Conservation (phyloP, 2,888 invertebrate species). For the Euclidia mi region DNA sequence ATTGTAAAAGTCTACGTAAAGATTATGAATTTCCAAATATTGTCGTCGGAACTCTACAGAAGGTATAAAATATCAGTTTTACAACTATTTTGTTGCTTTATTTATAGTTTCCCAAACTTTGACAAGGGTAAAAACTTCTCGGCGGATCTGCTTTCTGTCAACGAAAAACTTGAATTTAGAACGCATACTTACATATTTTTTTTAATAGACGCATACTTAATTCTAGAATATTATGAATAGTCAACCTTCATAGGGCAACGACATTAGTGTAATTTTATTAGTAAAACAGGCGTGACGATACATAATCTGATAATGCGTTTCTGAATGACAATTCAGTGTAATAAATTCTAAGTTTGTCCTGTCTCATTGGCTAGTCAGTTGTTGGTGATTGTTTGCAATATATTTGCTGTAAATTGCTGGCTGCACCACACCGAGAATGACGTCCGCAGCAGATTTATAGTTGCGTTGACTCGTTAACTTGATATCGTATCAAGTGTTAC, state of each 20-base stretch:
- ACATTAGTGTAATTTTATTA: conserved; percentile 19
- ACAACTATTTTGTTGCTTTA: conserved; percentile 5
- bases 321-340: conserved; percentile 42
- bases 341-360: conserved; percentile 52
- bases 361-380: conserved; percentile 58
- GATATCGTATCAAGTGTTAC: conserved; percentile 69
- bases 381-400: conserved; percentile 63
- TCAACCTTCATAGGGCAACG: conserved; percentile 1
- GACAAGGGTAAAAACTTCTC: no score
- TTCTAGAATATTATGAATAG: neutral
- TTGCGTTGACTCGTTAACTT: conserved; percentile 79
- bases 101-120: neutral
- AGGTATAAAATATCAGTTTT: no score
- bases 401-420: conserved; percentile 66
- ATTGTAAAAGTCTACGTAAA: no score
- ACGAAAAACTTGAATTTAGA: no score
- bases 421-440: conserved; percentile 74
- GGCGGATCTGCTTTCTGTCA: no score
- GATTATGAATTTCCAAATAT: no score
- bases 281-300: conserved; percentile 30
- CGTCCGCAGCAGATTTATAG: conserved; percentile 80
- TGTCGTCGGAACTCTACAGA: no score
- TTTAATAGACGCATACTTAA: neutral
- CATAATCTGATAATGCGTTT: conserved; percentile 28
- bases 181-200: neutral